phyloP scores from a whole-genome alignment of 2,888 invertebrate species.

The Harpagoxenus sublaevis region DNA sequence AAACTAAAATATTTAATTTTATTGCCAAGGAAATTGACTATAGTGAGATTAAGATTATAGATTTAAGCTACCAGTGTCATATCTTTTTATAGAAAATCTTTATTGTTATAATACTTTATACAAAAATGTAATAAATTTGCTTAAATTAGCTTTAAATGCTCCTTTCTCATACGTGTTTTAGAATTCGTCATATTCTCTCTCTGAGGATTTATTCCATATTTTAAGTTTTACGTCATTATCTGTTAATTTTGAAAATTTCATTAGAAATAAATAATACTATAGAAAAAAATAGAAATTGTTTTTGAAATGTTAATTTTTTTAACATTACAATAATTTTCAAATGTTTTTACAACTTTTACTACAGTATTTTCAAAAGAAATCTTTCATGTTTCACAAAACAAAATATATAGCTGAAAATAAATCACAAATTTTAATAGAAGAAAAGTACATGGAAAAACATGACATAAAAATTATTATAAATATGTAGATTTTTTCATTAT shows the following conservation, averaged over 20 bases:
- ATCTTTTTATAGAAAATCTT: constrained; percentile 11
- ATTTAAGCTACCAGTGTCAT: constrained; percentile 28
- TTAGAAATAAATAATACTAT: too few species aligned
- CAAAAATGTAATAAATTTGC: constrained; percentile 34
- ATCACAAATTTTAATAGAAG: background rate
- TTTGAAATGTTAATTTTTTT: too few species aligned
- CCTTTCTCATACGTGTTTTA: background rate
- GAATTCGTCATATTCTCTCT: background rate
- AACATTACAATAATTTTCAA: too few species aligned
- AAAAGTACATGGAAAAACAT: background rate
- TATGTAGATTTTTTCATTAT: background rate
- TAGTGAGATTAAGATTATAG: constrained; percentile 45
- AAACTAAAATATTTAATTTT: constrained; percentile 52
- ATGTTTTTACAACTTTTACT: background rate
- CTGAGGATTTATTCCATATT: background rate
- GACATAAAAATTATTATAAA: background rate
- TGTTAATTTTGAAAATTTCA: background rate
- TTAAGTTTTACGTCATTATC: background rate
- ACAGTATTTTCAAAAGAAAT: background rate
- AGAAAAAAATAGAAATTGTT: too few species aligned
- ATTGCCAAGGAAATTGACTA: constrained; percentile 17
- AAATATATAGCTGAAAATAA: background rate
- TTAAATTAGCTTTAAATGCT: background rate
- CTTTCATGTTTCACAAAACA: background rate
- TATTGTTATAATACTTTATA: constrained; percentile 10